Conservation (phyloP, 1,140 invertebrate genomes). For the Diabrotica virgifera region DNA sequence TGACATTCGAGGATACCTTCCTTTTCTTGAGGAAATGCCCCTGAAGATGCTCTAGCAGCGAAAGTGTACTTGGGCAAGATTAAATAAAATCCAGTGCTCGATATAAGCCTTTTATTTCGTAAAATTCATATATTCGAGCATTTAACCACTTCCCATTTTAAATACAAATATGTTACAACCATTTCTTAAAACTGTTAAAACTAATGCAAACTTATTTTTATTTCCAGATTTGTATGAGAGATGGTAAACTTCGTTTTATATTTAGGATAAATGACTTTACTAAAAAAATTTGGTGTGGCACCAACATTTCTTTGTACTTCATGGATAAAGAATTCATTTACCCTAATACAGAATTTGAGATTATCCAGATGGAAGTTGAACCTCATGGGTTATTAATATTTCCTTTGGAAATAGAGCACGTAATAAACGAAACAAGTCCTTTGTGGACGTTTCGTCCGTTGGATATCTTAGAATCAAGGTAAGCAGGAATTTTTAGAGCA, state of each 20-base stretch:
- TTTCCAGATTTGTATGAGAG: slow-evolving; percentile 38
- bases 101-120: too few relatives aligned
- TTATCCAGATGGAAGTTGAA: slow-evolving; percentile 37
- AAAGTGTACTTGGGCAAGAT: too few relatives aligned
- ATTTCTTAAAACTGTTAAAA: neutral
- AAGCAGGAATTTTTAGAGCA: neutral
- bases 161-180: too few relatives aligned
- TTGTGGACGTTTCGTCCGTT: slow-evolving; percentile 52
- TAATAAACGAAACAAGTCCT: slow-evolving; percentile 58
- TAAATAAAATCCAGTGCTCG: too few relatives aligned
- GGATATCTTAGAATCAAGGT: slow-evolving; percentile 45
- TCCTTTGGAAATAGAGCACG: slow-evolving; percentile 61
- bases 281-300: slow-evolving; percentile 37
- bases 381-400: slow-evolving; percentile 55
- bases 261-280: slow-evolving; percentile 37
- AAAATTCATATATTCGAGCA: too few relatives aligned
- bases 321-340: slow-evolving; percentile 32
- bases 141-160: too few relatives aligned
- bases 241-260: slow-evolving; percentile 39
- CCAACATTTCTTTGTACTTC: slow-evolving; percentile 36
- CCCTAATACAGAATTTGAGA: slow-evolving; percentile 26
- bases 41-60: too few relatives aligned
- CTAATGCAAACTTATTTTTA: neutral
- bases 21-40: too few relatives aligned
- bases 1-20: too few relatives aligned